Percentiles rank a stretch among this genome's conserved stretches.
phyloP scores from a whole-genome alignment of 2,888 invertebrate genomes.

The Trissolcus japonicus region DNA sequence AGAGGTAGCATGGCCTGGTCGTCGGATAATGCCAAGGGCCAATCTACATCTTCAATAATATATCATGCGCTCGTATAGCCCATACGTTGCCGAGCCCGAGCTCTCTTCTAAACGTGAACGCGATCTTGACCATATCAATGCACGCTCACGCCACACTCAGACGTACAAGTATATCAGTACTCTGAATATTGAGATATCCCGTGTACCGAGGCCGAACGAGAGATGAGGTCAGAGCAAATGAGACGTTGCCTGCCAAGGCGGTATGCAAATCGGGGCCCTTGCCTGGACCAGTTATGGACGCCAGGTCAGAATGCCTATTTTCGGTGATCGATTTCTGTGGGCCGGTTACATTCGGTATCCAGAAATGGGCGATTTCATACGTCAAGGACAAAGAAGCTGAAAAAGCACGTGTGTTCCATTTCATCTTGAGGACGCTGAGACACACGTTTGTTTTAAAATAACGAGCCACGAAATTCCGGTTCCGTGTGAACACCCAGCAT shows the following conservation, averaged over 20 bases:
- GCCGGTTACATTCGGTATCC: not conserved
- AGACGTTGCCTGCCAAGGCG: too few species aligned
- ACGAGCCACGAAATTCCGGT: slow-evolving; percentile 61
- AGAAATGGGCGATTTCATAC: not conserved
- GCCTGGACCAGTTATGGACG: too few species aligned
- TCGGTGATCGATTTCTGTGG: not conserved
- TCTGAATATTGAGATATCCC: slow-evolving; percentile 63
- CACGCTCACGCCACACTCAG: slow-evolving; percentile 38
- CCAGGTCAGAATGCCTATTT: not conserved
- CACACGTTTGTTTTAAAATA: slow-evolving; percentile 23
- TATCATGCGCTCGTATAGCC: slow-evolving; percentile 63
- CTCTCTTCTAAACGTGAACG: slow-evolving; percentile 55
- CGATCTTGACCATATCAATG: slow-evolving; percentile 52
- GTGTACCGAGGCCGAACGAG: not conserved
- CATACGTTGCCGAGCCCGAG: slow-evolving; percentile 37
- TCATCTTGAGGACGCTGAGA: not conserved
- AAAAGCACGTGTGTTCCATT: slow-evolving; percentile 25
- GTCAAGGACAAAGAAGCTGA: slow-evolving; percentile 26
- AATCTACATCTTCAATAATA: slow-evolving; percentile 73
- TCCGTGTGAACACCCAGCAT: slow-evolving; percentile 63
- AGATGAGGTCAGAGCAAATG: too few species aligned
- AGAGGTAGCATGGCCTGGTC: slow-evolving; percentile 38
- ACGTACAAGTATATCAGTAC: slow-evolving; percentile 58
- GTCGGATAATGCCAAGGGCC: slow-evolving; percentile 63
- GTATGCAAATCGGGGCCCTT: too few species aligned